phyloP scores from a whole-genome alignment of 2,113 vertebrate species.

The Lipophrys pholis region DNA sequence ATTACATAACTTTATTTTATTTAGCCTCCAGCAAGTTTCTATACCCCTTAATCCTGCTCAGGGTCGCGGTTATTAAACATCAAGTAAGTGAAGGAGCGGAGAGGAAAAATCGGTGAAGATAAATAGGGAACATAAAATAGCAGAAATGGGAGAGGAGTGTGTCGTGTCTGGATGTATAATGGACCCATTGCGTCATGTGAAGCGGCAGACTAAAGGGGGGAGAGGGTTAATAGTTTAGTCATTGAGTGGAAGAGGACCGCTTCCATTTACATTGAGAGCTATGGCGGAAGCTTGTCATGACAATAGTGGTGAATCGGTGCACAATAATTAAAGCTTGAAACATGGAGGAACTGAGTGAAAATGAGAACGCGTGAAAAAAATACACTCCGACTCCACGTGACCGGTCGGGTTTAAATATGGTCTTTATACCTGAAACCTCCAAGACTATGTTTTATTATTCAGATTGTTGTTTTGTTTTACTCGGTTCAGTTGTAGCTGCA shows the following conservation, averaged over 20 bases:
- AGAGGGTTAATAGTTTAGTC: slow-evolving; percentile 33
- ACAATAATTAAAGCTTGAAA: not conserved
- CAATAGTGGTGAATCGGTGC: not conserved
- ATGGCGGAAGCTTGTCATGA: not conserved
- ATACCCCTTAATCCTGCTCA: no score
- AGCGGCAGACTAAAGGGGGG: slow-evolving; percentile 13
- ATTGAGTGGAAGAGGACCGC: slow-evolving; percentile 23
- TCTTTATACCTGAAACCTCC: no score
- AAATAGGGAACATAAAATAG: not conserved
- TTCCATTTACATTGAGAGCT: slow-evolving; percentile 1
- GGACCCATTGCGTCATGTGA: slow-evolving; percentile 16
- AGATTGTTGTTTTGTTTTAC: no score
- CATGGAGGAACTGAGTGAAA: not conserved
- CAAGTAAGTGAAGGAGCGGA: no score
- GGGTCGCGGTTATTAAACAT: no score
- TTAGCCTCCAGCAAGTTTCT: no score
- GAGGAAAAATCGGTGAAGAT: not conserved
- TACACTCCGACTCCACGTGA: no score
- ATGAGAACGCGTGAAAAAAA: no score
- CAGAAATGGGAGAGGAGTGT: not conserved
- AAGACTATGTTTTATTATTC: no score
- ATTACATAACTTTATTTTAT: no score
- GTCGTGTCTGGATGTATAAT: slow-evolving; percentile 28
- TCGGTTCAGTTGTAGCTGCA: no score
- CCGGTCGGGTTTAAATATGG: no score